phyloP scores from a whole-genome alignment of 2,797 vertebrate species.

The Gymnopithys bicolor region DNA sequence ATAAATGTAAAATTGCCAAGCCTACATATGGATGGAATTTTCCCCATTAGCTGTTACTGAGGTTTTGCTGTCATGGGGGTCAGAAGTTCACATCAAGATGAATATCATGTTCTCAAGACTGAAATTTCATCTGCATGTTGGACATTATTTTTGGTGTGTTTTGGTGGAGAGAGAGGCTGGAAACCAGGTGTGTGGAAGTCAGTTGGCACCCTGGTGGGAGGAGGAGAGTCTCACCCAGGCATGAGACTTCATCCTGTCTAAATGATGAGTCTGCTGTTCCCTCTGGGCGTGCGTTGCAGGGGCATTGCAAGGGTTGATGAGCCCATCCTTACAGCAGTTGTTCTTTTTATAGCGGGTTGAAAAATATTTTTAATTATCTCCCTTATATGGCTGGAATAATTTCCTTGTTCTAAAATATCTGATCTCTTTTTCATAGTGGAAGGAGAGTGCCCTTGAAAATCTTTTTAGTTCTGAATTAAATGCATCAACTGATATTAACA shows the following conservation, averaged over 20 bases:
- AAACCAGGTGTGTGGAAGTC: background rate
- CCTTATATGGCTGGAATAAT: slow-evolving; percentile 34
- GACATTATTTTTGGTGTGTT: background rate
- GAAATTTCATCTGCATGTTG: background rate
- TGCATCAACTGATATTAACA: background rate
- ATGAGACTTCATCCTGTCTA: background rate
- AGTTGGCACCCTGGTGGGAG: background rate
- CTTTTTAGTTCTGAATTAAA: background rate
- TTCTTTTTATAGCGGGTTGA: slow-evolving; percentile 49
- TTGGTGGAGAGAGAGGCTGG: background rate
- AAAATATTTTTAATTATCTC: slow-evolving; percentile 63
- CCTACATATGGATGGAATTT: background rate
- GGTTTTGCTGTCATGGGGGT: background rate
- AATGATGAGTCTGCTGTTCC: background rate
- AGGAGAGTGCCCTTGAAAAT: slow-evolving; percentile 36
- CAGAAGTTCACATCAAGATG: background rate
- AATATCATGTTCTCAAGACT: background rate
- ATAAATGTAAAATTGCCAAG: background rate
- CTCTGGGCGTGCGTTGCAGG: background rate
- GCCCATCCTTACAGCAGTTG: background rate
- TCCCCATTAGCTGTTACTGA: fast-evolving
- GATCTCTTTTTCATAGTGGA: background rate
- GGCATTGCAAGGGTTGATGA: background rate
- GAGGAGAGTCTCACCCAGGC: background rate
- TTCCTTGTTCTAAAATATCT: background rate